These are phyloP conservation scores for Brachionus rotundiformis DNA, from an alignment of 1,140 invertebrate genomes.

Conservation along the genomic window DNA sequence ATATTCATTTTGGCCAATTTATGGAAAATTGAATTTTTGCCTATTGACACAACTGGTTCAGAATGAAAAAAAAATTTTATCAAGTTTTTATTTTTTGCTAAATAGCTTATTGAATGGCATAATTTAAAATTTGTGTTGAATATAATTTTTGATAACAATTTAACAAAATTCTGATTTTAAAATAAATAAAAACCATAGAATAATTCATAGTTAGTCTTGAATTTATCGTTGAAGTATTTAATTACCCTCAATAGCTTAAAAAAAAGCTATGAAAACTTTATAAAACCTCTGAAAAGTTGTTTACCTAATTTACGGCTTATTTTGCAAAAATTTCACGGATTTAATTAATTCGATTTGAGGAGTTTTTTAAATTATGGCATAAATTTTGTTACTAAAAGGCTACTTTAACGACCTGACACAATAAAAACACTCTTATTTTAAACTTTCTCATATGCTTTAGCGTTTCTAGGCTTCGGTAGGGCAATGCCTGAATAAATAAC, in stretches of 20 bases:
- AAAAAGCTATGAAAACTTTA: not conserved
- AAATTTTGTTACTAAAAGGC: not conserved
- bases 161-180: not conserved
- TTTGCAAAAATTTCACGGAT: not conserved
- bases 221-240: constrained; percentile 14
- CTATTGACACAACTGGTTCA: not conserved
- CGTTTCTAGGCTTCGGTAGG: not conserved
- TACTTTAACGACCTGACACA: constrained; percentile 7
- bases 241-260: constrained; percentile 29
- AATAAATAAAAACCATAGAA: constrained; percentile 10
- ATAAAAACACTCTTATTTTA: not conserved
- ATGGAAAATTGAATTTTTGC: not conserved
- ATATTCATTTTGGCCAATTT: too few relatives aligned
- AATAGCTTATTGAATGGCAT: not conserved
- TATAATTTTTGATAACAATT: not conserved
- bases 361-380: constrained; percentile 8
- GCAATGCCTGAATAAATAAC: not conserved
- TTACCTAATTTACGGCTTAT: not conserved
- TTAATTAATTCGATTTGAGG: not conserved
- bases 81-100: not conserved
- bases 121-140: not conserved
- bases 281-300: not conserved
- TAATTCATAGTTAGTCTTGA: not conserved
- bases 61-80: not conserved
- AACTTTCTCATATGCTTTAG: not conserved